phyloP scores from a whole-genome alignment of 2,797 vertebrate species.

The Tapera naevia region DNA sequence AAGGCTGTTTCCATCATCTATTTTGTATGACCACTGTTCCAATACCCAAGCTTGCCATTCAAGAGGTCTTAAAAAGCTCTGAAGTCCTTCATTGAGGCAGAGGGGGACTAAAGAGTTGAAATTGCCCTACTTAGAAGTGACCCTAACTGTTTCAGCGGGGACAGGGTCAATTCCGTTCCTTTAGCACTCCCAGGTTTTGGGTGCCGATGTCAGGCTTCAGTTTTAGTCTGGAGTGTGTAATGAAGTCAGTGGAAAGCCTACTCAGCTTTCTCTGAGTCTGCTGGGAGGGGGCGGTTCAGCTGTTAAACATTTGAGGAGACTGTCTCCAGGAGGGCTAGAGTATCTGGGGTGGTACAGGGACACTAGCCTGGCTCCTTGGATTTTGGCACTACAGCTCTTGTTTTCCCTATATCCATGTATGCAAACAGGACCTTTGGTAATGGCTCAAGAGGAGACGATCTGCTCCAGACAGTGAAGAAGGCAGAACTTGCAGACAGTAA shows the following conservation, averaged over 20 bases:
- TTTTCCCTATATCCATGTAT: neutral
- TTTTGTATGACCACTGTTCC: neutral
- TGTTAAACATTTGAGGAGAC: conserved; percentile 22
- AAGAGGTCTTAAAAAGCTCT: neutral
- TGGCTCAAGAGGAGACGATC: neutral
- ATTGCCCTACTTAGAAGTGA: neutral
- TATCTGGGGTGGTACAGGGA: neutral
- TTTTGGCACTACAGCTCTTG: conserved; percentile 4
- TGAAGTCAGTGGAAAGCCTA: neutral
- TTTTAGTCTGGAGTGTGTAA: neutral
- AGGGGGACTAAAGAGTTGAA: neutral
- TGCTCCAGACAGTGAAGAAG: conserved; percentile 24
- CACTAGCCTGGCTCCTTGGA: neutral
- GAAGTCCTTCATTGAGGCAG: neutral
- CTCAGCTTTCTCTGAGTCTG: neutral
- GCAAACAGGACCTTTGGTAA: conserved; percentile 24
- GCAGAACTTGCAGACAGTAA: conserved; percentile 50
- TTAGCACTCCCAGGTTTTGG: neutral
- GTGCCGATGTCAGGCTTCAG: neutral
- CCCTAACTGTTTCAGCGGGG: neutral
- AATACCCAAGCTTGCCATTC: neutral
- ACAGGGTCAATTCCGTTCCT: neutral
- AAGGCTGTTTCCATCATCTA: neutral
- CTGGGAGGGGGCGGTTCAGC: neutral
- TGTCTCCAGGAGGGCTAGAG: neutral